Conservation (phyloP, 2,797 vertebrate genomes). For the Anniella stebbinsi region DNA sequence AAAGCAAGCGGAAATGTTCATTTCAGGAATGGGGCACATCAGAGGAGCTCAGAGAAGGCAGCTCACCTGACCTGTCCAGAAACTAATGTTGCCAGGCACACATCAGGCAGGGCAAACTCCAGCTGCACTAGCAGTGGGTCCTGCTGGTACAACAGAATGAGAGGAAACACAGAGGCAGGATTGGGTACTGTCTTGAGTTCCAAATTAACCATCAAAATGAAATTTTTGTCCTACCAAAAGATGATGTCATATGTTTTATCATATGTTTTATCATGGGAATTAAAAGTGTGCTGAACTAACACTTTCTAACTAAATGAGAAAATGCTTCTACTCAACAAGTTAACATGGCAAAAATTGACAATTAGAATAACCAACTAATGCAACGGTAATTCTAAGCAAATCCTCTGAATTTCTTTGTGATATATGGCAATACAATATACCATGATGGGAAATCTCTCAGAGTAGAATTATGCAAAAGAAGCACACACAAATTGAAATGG, state of each 20-base stretch:
- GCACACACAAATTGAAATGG: conserved; percentile 56
- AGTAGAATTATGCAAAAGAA: conserved; percentile 44
- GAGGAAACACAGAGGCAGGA: no score
- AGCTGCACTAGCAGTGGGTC: no score
- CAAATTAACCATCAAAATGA: neutral
- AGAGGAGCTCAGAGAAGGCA: no score
- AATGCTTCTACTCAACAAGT: neutral
- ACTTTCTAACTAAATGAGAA: neutral
- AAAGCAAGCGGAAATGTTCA: no score
- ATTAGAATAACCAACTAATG: conserved; percentile 35
- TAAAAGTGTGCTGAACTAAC: neutral
- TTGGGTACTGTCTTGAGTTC: neutral
- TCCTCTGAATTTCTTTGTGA: conserved; percentile 24
- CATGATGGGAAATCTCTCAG: conserved; percentile 4
- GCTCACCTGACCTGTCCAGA: no score
- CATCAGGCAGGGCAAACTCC: no score
- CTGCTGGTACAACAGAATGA: no score
- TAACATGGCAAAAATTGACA: neutral
- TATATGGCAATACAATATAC: neutral
- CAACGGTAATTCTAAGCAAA: conserved; percentile 55
- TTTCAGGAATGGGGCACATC: no score
- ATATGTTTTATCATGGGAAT: no score
- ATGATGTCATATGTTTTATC: no score
- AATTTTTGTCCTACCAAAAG: neutral
- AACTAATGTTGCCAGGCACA: no score